Base-by-base conservation (phyloP, 2,888 invertebrate species). In the Chrysina gloriosa region DNA sequence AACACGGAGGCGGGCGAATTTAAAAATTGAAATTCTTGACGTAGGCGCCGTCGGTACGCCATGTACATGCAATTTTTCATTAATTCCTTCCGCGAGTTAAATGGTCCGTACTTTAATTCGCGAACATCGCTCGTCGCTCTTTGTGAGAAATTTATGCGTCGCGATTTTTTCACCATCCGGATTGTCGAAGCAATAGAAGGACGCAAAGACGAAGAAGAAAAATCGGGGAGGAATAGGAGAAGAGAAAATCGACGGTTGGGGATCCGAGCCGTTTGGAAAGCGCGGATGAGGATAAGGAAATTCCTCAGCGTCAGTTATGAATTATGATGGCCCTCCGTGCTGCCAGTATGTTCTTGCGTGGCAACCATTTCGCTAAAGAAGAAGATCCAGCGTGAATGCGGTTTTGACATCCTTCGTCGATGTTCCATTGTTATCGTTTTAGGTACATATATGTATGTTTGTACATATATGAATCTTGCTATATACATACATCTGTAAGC, bases 21-120 rank as follows among this genome's bases (percentile, higher is more conserved):
- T 58, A 58, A 39, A 58, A 58, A 39, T 58, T 58, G 58, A 58
- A 58, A 58, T 58, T 58, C 39, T 58, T 58, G 58, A 58, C 58
- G 39, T 39, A 3, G 56, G 16, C 31, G 34, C 27, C 39, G 14
- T 19, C 36, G n/a, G 23, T 11, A 23, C 56, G 54, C 34, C 54
- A 54, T 54, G 27, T 23, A 36, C 58, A 29, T 25, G 5, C 58
- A 39, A 58, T 58, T 58, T 58, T 58, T 58, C 58, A 58, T 58
- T 58, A 58, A 58, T 39, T 39, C 39, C 58, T 36, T 39, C 39
- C 58, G 39, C 58, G 36, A 58, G 58, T 58, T 58, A 58, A 58
- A 58, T 58, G 58, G 58, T 39, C 39, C 58, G 58, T 39, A 25
- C 27, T 11, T 36, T 58, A 58, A 58, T 58, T 58, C 58, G 42